Percentiles rank a stretch among this genome's conserved stretches.
phyloP scores from a whole-genome alignment of 2,113 vertebrate species.

The Amphiprion ocellaris region DNA sequence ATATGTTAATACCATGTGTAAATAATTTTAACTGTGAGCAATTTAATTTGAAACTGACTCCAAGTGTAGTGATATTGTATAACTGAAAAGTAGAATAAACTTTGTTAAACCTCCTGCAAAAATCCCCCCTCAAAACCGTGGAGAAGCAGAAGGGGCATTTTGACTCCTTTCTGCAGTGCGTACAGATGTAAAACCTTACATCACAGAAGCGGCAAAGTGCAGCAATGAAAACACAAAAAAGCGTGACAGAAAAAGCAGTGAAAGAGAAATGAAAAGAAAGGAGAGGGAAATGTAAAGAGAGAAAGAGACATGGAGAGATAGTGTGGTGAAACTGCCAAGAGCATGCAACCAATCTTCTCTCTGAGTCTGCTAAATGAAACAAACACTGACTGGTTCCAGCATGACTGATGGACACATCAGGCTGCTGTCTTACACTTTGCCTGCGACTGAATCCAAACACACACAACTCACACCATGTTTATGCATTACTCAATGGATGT shows the following conservation, averaged over 20 bases:
- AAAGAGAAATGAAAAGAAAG: neutral
- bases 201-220: neutral
- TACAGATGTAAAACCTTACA: neutral
- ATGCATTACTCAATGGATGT: slow-evolving; percentile 4
- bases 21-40: too few species aligned
- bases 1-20: too few species aligned
- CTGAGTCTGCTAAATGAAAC: slow-evolving; percentile 55
- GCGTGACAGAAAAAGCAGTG: neutral
- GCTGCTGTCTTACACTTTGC: slow-evolving; percentile 14
- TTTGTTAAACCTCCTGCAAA: too few species aligned
- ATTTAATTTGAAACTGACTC: too few species aligned
- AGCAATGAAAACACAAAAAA: neutral
- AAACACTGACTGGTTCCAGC: slow-evolving; percentile 51
- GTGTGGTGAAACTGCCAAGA: slow-evolving; percentile 31
- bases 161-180: too few species aligned
- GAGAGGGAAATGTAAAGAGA: neutral
- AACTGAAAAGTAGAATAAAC: too few species aligned
- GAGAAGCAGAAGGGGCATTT: too few species aligned
- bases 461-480: slow-evolving; percentile 8
- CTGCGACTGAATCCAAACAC: neutral
- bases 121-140: too few species aligned
- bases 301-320: neutral
- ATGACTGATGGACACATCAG: slow-evolving; percentile 61
- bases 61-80: too few species aligned
- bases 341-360: slow-evolving; percentile 32